Base-by-base conservation (phyloP, 2,888 invertebrate genomes). In the Cheilosia grossa region DNA sequence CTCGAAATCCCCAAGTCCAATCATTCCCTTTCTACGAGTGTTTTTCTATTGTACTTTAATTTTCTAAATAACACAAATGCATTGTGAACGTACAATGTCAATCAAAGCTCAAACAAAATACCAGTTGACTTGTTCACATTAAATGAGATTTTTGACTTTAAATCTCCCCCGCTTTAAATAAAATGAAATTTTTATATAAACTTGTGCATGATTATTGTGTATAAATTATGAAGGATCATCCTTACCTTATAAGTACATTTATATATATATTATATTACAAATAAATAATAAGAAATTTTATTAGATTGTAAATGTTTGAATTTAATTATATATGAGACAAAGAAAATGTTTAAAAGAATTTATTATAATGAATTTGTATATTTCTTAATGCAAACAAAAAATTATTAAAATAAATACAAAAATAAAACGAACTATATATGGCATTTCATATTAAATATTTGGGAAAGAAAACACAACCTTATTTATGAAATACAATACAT, bases 291-390 rank as follows among this genome's bases (percentile, higher is more conserved):
- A 33, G 56, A 54, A 53, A 19, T 63, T 67, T 74, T 73, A 73
- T 66, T 72, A 72, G 47, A 63, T 63, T 67, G 82, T 73, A 67
- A 73, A 63, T 73, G 67, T 79, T 79, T 63, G 49, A 79, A 51
- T 70, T 54, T 69, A 61, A 53, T 67, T 74, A 40, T 47, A 40
- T 47, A 24, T 56, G 19, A 56, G 27, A 10, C 21, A 47, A 51
- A 63, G 40, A 6, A 56, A 30, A 42, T 74, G 10, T 7, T 30
- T 40, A 53, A 37, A 66, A 67, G 66, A 54, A 63, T 67, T 78
- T 56, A 73, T 67, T 67, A 40, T 69, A 73, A 74, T 64, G 51
- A 66, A 69, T 83, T 83, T 83, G 83, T 83, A 83, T 79, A 83
- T 83, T 83, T 80, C 80, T 70, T 69, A 83, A 83, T 74, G 69